Evolutionary conservation across 2,113 vertebrate genomes (phyloP).

Genomic region (Hippocampus guttulatus): DNA sequence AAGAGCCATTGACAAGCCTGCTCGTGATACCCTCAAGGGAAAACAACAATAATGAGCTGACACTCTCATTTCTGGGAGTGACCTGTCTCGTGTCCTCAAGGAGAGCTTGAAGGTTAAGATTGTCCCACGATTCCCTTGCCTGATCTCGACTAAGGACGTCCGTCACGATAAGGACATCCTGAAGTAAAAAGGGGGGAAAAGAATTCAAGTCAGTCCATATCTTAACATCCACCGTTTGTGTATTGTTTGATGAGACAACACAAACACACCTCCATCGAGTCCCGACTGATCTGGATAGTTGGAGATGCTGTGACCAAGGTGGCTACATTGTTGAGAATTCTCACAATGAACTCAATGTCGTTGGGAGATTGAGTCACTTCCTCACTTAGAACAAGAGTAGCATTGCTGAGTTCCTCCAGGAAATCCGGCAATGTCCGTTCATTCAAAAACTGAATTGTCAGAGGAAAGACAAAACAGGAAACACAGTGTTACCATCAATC

Average conservation of each 20-base stretch:
- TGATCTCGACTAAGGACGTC: slow-evolving; percentile 29
- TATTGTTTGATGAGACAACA: background rate
- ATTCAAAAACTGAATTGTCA: slow-evolving; percentile 13
- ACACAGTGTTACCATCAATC: background rate
- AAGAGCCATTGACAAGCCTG: background rate
- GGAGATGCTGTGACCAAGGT: rapidly evolving
- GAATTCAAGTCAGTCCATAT: background rate
- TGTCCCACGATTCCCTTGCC: slow-evolving; percentile 15
- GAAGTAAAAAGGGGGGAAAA: slow-evolving; percentile 8
- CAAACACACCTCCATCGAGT: slow-evolving; percentile 28
- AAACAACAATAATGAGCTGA: slow-evolving; percentile 29
- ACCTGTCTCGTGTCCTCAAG: background rate
- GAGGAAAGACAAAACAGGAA: background rate
- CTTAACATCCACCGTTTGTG: background rate
- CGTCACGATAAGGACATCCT: slow-evolving; percentile 37
- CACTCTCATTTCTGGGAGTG: rapidly evolving
- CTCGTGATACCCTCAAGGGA: slow-evolving; percentile 22
- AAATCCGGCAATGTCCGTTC: slow-evolving; percentile 2
- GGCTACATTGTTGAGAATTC: slow-evolving; percentile 26
- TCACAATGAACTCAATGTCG: slow-evolving; percentile 33
- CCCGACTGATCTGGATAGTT: rapidly evolving
- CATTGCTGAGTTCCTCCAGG: background rate
- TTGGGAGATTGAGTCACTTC: slow-evolving; percentile 25
- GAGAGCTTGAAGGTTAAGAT: slow-evolving; percentile 9
- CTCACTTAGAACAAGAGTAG: rapidly evolving